Conservation (phyloP, 2,888 invertebrate genomes). For the Himalopsyche anomala region DNA sequence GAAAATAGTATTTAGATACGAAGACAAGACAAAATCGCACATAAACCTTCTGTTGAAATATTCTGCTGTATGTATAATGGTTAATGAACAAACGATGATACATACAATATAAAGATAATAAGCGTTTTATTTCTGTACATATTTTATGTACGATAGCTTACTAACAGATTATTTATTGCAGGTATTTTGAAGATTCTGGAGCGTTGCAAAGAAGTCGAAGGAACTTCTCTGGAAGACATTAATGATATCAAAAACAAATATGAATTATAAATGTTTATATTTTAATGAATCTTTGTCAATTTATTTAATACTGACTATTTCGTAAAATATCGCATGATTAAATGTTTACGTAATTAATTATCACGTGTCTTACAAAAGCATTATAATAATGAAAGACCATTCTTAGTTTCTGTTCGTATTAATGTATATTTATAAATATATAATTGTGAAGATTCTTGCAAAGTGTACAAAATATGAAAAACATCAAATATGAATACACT, state of each 20-base stretch:
- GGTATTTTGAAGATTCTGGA: constrained; percentile 59
- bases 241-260: constrained; percentile 62
- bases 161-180: constrained; percentile 50
- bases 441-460: constrained; percentile 21
- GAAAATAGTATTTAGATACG: too few relatives aligned
- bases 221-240: constrained; percentile 54
- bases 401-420: neutral
- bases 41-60: too few relatives aligned
- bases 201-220: constrained; percentile 57
- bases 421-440: neutral
- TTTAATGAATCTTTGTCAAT: neutral
- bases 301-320: neutral
- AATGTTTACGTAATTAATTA: too few relatives aligned
- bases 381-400: constrained; percentile 20
- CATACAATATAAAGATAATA: too few relatives aligned
- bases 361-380: neutral
- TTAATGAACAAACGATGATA: too few relatives aligned
- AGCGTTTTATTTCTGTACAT: neutral
- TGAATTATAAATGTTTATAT: constrained; percentile 60
- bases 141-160: too few relatives aligned
- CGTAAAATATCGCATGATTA: neutral
- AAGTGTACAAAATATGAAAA: neutral
- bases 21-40: too few relatives aligned
- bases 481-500: too few relatives aligned
- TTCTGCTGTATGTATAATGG: too few relatives aligned